Evolutionary conservation across 2,113 vertebrate species (phyloP).

Genomic region (Rhea americana): DNA sequence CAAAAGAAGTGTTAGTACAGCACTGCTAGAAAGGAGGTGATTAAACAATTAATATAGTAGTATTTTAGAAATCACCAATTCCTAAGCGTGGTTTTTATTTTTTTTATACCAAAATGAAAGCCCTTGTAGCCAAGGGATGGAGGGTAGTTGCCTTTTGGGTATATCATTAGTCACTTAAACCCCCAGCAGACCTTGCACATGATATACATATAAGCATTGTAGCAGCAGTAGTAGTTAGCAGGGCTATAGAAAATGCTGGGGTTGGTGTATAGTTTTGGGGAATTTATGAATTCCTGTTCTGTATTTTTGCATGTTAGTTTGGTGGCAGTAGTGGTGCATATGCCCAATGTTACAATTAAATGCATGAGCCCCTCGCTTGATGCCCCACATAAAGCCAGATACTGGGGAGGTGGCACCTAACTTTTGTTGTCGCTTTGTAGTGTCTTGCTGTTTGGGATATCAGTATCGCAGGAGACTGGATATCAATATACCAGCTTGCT

Average conservation of each 20-base stretch:
- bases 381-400: constrained; percentile 99
- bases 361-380: constrained; percentile 97
- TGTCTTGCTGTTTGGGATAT: constrained; percentile 82
- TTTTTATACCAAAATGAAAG: not conserved
- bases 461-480: constrained; percentile 78
- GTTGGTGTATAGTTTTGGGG: constrained; percentile 16
- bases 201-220: not conserved
- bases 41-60: not conserved
- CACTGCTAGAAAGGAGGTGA: not conserved
- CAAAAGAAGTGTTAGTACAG: not conserved
- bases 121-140: not conserved
- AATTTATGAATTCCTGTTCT: constrained; percentile 48
- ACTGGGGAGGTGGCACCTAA: constrained; percentile 93
- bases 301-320: constrained; percentile 87
- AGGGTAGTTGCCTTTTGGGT: not conserved
- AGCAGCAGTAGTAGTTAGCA: not conserved
- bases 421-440: constrained; percentile 85
- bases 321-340: constrained; percentile 83
- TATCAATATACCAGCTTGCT: constrained; percentile 38
- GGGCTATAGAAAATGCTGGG: not conserved
- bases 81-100: not conserved
- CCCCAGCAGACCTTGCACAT: not conserved
- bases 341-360: constrained; percentile 85
- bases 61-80: not conserved
- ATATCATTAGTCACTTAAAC: not conserved